Conservation (phyloP, 2,797 vertebrate species). For the Melanotaenia trifasciata region DNA sequence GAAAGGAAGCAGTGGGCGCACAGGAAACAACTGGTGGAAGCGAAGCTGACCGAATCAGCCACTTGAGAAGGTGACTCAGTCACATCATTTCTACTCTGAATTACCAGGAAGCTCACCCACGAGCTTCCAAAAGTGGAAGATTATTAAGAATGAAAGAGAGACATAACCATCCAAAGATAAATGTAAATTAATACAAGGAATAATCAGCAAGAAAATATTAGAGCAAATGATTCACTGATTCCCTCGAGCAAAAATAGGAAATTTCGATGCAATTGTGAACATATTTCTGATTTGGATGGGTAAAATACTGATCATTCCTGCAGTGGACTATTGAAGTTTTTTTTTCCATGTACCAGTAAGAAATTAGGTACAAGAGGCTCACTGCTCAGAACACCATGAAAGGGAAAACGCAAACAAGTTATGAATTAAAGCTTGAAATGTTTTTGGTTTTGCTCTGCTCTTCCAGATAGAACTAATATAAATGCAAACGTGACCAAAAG, state of each 20-base stretch:
- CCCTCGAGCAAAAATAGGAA: neutral
- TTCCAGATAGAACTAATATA: neutral
- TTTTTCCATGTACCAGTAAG: neutral
- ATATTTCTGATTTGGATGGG: neutral
- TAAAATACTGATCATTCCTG: neutral
- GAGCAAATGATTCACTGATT: constrained; percentile 12
- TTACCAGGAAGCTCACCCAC: constrained; percentile 40
- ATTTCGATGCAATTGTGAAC: neutral
- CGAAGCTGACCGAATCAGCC: constrained; percentile 7
- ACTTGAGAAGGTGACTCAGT: constrained; percentile 33
- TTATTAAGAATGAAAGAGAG: constrained; percentile 36
- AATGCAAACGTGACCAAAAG: neutral
- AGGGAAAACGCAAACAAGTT: neutral
- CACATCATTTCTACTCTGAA: constrained; percentile 55
- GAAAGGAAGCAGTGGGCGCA: constrained; percentile 13
- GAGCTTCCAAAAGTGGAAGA: constrained; percentile 39
- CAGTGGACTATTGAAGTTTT: no score
- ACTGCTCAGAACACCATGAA: neutral
- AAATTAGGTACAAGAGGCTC: neutral
- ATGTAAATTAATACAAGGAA: constrained; percentile 37
- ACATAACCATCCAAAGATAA: constrained; percentile 40
- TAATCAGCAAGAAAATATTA: constrained; percentile 30
- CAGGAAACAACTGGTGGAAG: neutral
- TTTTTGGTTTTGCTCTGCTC: neutral
- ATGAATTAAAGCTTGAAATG: neutral